Evolutionary conservation across 1,140 invertebrate species (phyloP), one percentile per base, ranked within the genome.

Genomic region (Ceratina calcarata): DNA sequence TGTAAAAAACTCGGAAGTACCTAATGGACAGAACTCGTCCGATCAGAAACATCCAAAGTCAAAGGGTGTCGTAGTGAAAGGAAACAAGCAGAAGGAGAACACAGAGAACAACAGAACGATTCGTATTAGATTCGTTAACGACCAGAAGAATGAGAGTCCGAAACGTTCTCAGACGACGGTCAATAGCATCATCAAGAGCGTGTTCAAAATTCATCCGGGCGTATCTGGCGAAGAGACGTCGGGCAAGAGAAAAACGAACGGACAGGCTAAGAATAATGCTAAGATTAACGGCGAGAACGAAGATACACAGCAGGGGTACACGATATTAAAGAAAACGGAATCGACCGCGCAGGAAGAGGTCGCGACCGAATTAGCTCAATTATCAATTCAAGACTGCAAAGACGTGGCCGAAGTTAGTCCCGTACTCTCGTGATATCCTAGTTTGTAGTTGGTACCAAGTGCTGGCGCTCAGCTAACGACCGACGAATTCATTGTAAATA

Each of bases 311-410:
- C 86, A 86, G 16, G 89, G 87, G 27, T 91, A 90, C 22, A 90
- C 86, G 72, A 91, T 92, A 89, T 51, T 90, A 18, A 91, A 87
- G 70, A 91, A 91, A 76, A 64, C 87, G 0, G 89, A 87, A 8
- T 57, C 75, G 12, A 78, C 72, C 15, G 65, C 70, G 71, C 84
- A 89, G 15, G 89, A 91, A 27, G 81, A 89, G n/a, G 73, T 89
- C 32, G 78, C 72, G 45, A 87, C 79, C 49, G 89, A 91, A 32
- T 83, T 91, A 18, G 82, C 88, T 75, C 90, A 91, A 66, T 69
- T 91, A 80, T 87, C 88, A 10, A 90, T 92, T 82, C 86, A 90
- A 88, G 91, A 91, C 85, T 91, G 90, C 81, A 90, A 90, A 65
- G 90, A 91, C n/a, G 81, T 84, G 32, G 78, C 83, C 66, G 88